Conservation (phyloP, 2,113 vertebrate species). For the Geococcyx californianus region DNA sequence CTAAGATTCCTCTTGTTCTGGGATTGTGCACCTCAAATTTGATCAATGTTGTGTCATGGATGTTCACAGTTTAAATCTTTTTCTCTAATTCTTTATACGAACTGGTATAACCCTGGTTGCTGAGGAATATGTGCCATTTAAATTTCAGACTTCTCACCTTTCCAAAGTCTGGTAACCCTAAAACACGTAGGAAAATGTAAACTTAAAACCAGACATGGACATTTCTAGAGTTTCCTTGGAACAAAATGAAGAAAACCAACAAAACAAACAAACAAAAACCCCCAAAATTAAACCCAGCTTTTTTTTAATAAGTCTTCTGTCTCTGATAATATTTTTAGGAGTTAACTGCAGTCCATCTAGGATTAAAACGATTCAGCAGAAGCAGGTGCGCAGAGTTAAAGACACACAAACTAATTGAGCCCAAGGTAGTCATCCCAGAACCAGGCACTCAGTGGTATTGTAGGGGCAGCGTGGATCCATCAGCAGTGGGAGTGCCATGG, state of each 20-base stretch:
- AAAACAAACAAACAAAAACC: background rate
- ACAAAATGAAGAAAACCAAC: background rate
- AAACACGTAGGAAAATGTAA: background rate
- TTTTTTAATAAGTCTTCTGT: background rate
- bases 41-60: background rate
- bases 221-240: background rate
- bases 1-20: background rate
- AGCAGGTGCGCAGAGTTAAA: background rate
- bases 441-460: background rate
- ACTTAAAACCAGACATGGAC: background rate
- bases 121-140: background rate
- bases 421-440: background rate
- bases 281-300: background rate
- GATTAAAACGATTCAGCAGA: background rate
- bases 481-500: background rate
- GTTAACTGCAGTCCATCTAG: background rate
- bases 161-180: background rate
- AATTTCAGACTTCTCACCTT: background rate
- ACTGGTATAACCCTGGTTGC: accelerated
- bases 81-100: background rate
- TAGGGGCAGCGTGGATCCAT: background rate
- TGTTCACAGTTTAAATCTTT: background rate
- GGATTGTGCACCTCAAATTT: background rate
- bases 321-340: background rate
- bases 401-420: background rate